These are phyloP conservation scores for Marisa cornuarietis DNA, from an alignment of 1,140 invertebrate species.

Conservation along the genomic window DNA sequence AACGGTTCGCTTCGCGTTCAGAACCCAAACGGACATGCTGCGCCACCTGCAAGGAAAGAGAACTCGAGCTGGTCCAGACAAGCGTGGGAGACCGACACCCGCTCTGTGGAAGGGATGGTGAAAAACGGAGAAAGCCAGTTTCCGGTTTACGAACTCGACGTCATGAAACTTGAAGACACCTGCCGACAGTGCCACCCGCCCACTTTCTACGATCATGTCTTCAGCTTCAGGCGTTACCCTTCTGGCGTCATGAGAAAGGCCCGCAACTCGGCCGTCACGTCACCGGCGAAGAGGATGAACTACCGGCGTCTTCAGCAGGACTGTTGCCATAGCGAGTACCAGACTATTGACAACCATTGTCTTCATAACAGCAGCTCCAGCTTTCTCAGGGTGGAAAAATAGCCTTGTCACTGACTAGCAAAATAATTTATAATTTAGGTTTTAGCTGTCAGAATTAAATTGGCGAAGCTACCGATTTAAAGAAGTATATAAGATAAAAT, in stretches of 20 bases:
- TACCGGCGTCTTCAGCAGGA: slow-evolving; percentile 15
- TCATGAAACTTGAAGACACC: not conserved
- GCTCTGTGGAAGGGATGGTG: slow-evolving; percentile 12
- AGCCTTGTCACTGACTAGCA: too few relatives aligned
- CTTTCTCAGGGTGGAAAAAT: too few relatives aligned
- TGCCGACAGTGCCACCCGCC: not conserved
- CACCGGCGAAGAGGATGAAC: not conserved
- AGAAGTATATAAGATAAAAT: too few relatives aligned
- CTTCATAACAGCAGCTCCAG: too few relatives aligned
- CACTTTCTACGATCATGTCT: slow-evolving; percentile 13
- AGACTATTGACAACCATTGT: too few relatives aligned
- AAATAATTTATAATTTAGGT: too few relatives aligned
- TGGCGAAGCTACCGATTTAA: too few relatives aligned
- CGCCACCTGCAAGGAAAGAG: not conserved
- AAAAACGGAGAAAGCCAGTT: not conserved
- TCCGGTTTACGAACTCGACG: slow-evolving; percentile 15
- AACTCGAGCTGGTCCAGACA: too few relatives aligned
- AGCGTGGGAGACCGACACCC: not conserved
- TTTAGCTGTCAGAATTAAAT: too few relatives aligned
- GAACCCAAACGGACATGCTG: not conserved
- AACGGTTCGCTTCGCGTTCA: not conserved
- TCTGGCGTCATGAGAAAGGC: not conserved
- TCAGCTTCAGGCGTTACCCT: slow-evolving; percentile 22
- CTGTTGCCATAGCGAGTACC: too few relatives aligned
- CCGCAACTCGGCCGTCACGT: not conserved